Percentiles rank a stretch among this genome's conserved stretches.
These are phyloP conservation scores for Carollia perspicillata DNA, from an alignment of 2,113 vertebrate species.

Conservation along the genomic window DNA sequence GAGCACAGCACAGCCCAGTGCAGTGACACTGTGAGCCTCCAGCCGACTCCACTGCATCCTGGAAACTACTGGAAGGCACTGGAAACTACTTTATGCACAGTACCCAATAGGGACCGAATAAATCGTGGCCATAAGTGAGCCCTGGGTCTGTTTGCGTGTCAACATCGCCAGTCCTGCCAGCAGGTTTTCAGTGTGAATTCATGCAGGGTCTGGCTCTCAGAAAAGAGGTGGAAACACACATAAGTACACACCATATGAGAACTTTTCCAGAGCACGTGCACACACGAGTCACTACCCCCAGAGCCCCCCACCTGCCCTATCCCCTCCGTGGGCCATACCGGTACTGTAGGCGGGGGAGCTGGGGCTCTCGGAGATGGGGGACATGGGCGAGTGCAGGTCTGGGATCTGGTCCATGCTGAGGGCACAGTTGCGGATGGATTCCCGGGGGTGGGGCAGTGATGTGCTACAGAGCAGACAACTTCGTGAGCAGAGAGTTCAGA, in stretches of 20 bases:
- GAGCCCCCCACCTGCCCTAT: background rate
- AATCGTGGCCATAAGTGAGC: background rate
- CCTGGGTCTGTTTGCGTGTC: too few relatives aligned
- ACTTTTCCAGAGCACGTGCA: fast-evolving
- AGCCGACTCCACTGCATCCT: background rate
- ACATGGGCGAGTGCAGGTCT: constrained; percentile 93
- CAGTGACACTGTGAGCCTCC: background rate
- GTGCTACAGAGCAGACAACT: constrained; percentile 79
- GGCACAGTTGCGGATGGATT: constrained; percentile 94
- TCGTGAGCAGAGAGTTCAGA: background rate
- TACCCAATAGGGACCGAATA: background rate
- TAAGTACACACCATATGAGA: background rate
- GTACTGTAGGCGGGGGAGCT: constrained; percentile 92
- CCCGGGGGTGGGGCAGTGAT: constrained; percentile 92
- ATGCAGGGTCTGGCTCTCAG: background rate
- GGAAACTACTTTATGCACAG: background rate
- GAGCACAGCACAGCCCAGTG: background rate
- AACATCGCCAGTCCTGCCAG: background rate
- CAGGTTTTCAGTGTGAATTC: background rate
- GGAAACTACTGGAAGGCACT: background rate
- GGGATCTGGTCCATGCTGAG: constrained; percentile 99
- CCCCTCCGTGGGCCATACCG: constrained; percentile 80
- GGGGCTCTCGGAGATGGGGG: constrained; percentile 92
- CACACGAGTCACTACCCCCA: background rate
- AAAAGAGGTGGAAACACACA: background rate